Evolutionary conservation across 2,797 vertebrate genomes (phyloP).

Genomic region (Decapterus maruadsi): DNA sequence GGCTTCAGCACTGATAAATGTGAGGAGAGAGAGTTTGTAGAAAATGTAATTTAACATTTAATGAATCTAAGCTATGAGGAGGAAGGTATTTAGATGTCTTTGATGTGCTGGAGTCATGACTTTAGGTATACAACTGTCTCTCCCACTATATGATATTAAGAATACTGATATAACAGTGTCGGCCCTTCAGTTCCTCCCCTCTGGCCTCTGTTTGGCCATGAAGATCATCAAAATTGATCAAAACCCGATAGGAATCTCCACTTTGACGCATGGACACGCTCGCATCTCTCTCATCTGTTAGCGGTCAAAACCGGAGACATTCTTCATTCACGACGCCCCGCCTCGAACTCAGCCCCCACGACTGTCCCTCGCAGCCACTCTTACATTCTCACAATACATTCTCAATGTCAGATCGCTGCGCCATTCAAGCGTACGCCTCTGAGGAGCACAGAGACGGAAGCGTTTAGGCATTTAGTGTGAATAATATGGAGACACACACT

Average conservation of each 20-base stretch:
- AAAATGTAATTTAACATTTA: not conserved
- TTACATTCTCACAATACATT: conserved; percentile 57
- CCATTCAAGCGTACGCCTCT: conserved; percentile 45
- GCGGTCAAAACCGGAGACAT: conserved; percentile 48
- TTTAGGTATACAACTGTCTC: not conserved
- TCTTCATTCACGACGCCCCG: conserved; percentile 43
- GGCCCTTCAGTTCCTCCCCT: not conserved
- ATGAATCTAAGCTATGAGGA: not conserved
- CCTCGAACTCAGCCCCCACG: conserved; percentile 54
- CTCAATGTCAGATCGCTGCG: conserved; percentile 65
- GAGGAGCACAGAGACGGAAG: conserved; percentile 58
- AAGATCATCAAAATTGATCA: conserved; percentile 6
- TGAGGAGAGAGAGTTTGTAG: not conserved
- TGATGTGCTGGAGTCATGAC: not conserved
- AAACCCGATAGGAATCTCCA: conserved; percentile 14
- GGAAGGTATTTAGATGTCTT: not conserved
- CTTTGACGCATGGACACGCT: conserved; percentile 32
- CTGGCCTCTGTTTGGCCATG: not conserved
- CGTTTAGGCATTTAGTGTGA: conserved; percentile 72
- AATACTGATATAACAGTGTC: not conserved
- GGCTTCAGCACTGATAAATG: not conserved
- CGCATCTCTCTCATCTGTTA: conserved; percentile 56
- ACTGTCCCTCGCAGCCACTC: conserved; percentile 71
- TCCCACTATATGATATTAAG: not conserved
- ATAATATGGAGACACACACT: conserved; percentile 61